These are phyloP conservation scores for Parnassius orleans DNA, from an alignment of 2,888 invertebrate genomes.

Conservation along the genomic window DNA sequence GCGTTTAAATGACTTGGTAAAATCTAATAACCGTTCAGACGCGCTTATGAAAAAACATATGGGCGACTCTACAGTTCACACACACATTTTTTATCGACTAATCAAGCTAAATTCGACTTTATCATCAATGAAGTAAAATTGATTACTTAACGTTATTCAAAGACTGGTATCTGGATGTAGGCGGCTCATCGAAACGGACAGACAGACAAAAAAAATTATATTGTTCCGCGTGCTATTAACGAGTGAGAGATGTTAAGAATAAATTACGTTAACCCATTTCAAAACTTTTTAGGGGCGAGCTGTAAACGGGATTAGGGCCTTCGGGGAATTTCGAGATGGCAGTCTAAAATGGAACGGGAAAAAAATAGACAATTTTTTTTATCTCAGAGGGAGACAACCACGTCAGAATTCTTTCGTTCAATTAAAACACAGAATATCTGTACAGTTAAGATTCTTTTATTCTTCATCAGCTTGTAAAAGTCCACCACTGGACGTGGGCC, in stretches of 20 bases:
- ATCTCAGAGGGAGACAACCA: background rate
- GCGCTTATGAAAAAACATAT: constrained; percentile 25
- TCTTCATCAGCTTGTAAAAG: too few species aligned
- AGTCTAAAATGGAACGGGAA: constrained; percentile 3
- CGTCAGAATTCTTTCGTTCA: background rate
- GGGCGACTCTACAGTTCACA: constrained; percentile 10
- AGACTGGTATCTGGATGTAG: constrained; percentile 10
- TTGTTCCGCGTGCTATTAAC: constrained; percentile 57
- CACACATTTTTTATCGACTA: constrained; percentile 7
- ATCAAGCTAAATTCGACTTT: background rate
- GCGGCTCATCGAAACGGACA: constrained; percentile 38
- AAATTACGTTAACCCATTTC: constrained; percentile 61
- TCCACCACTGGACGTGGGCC: too few species aligned
- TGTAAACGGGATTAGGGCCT: constrained; percentile 45
- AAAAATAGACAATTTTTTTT: constrained; percentile 4
- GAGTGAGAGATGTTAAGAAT: constrained; percentile 62
- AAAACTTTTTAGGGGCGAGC: constrained; percentile 50
- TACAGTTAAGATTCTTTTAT: too few species aligned
- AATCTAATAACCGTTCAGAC: constrained; percentile 34
- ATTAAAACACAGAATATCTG: background rate
- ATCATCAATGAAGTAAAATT: background rate
- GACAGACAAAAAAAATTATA: constrained; percentile 43
- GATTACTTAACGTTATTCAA: background rate
- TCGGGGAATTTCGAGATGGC: constrained; percentile 43
- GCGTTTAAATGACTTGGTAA: constrained; percentile 21